Evolutionary conservation across 2,113 vertebrate species (phyloP).

Genomic region (Bolborhynchus lineola): DNA sequence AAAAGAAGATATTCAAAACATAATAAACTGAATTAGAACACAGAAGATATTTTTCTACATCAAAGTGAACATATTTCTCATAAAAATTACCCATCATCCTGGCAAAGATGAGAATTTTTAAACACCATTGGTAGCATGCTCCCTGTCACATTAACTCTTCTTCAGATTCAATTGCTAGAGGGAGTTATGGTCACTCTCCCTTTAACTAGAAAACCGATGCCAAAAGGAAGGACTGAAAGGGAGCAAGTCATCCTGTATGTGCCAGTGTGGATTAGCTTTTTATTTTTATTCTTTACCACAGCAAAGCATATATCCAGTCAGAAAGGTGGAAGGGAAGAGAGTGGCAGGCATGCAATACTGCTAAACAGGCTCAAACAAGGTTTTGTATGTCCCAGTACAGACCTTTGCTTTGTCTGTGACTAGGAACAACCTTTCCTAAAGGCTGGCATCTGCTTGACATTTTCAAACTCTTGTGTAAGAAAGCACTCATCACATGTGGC

Average conservation of each 20-base stretch:
- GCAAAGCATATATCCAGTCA: neutral
- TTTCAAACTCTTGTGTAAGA: neutral
- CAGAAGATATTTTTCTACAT: neutral
- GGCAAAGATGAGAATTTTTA: neutral
- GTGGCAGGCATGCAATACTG: neutral
- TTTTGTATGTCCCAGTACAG: neutral
- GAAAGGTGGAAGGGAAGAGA: neutral
- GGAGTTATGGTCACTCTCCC: neutral
- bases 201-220: neutral
- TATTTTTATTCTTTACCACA: neutral
- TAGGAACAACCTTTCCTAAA: neutral
- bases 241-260: neutral
- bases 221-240: neutral
- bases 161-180: neutral
- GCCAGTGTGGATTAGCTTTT: neutral
- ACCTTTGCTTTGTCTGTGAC: neutral
- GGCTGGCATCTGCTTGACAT: neutral
- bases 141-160: neutral
- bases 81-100: neutral
- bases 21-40: neutral
- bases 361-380: rapidly evolving
- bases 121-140: neutral
- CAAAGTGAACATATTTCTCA: neutral
- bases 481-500: neutral
- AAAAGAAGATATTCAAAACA: neutral